Evolutionary conservation across 37 sponge, comb jelly and placozoan species (phyloP), one percentile per base, ranked within the genome.

Genomic region (Crambe crambe): DNA sequence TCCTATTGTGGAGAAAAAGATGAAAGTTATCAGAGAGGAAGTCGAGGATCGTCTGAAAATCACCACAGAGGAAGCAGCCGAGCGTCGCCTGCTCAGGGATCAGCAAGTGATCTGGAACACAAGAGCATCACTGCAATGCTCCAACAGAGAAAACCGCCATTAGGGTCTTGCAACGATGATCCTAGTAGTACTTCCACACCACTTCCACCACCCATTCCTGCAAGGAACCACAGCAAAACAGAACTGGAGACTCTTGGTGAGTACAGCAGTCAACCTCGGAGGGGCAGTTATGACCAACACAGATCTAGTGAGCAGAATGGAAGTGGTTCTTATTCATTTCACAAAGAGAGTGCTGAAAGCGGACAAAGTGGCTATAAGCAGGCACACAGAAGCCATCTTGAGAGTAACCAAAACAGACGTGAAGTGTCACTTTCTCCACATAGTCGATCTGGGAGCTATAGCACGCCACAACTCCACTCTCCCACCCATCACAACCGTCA

Each of bases 71-170:
- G 12, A 47, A 15, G 12, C 12, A 15, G 6, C 6, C 51, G 51
- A 12, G 10, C 6, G 12, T 6, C 51, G 12, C 12, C 51, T 15
- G 12, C 12, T 47, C 51, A 47, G 12, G 38, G 69, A 4, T 68
- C 69, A 36, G 38, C 30, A 29, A 10, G 37, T 68, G 69, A 68
- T 36, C 37, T 68, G 5, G 69, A 68, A 35, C 69, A 68, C 69
- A 68, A 35, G 69, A 68, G 69, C 30, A 37, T 35, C 2, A 68
- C 20, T 20, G 25, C 69, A 68, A 5, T 68, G 39, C 31, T 62
- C 26, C 26, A 62, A 20, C 17, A 47, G 12, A 47, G 51, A 12
- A 47, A 47, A 15, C 51, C 30, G 63, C 25, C 51, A 47, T 47
- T 47, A 47, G 51, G 51, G 12, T 47, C 51, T 47, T 12, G 12